phyloP scores from a whole-genome alignment of 2,113 vertebrate genomes.

The Lucifuga dentata region DNA sequence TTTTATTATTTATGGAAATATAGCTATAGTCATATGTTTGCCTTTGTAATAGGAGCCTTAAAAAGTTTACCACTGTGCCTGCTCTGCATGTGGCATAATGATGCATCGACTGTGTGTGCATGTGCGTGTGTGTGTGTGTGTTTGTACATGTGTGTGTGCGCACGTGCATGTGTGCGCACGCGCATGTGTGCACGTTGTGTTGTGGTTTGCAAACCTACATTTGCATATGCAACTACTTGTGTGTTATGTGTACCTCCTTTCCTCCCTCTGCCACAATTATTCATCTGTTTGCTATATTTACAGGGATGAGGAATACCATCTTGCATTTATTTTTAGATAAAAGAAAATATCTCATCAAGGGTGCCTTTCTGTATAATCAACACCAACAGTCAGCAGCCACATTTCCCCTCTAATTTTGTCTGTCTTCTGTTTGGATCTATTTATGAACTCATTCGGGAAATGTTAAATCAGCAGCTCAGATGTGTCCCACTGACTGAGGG shows the following conservation, averaged over 20 bases:
- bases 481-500: slow-evolving; percentile 58
- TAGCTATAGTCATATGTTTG: neutral
- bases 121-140: neutral
- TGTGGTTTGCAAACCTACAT: neutral
- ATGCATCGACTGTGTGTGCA: slow-evolving; percentile 6
- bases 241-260: slow-evolving; percentile 9
- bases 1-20: neutral
- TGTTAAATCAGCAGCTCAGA: slow-evolving; percentile 57
- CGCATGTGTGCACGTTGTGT: slow-evolving; percentile 5
- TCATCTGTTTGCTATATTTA: slow-evolving; percentile 53
- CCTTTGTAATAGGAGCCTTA: too few species aligned
- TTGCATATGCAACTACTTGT: slow-evolving; percentile 7
- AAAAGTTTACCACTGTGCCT: neutral
- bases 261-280: slow-evolving; percentile 33
- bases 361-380: slow-evolving; percentile 35
- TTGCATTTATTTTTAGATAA: slow-evolving; percentile 73
- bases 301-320: slow-evolving; percentile 48
- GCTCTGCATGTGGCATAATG: neutral
- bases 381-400: slow-evolving; percentile 40
- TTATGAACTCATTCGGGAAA: slow-evolving; percentile 63
- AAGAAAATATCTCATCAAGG: slow-evolving; percentile 56
- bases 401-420: slow-evolving; percentile 55
- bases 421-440: slow-evolving; percentile 65
- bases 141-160: slow-evolving; percentile 1
- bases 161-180: slow-evolving; percentile 3